Evolutionary conservation across 2,888 invertebrate species (phyloP).

Genomic region (Itoplectis maculator): DNA sequence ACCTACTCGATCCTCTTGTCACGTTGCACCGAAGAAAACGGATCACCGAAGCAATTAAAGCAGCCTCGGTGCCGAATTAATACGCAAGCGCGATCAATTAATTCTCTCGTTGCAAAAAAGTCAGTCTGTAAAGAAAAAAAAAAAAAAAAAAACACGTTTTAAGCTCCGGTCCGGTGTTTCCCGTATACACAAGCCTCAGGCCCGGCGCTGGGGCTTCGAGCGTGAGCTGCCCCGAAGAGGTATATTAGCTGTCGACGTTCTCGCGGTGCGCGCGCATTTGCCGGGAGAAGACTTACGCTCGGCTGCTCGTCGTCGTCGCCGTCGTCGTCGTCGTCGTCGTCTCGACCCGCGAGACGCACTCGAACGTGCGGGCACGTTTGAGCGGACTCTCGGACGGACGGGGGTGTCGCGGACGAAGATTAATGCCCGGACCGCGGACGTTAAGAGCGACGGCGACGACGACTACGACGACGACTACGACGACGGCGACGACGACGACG

Average conservation of each 20-base stretch:
- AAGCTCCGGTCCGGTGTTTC: slow-evolving; percentile 3
- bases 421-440: slow-evolving; percentile 64
- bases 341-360: slow-evolving; percentile 36
- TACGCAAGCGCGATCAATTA: too few relatives aligned
- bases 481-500: too few relatives aligned
- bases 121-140: neutral
- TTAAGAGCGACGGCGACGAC: slow-evolving; percentile 61
- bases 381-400: slow-evolving; percentile 51
- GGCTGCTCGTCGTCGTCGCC: slow-evolving; percentile 11
- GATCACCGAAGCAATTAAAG: too few relatives aligned
- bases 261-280: slow-evolving; percentile 47
- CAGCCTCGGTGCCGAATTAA: too few relatives aligned
- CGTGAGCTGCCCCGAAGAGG: slow-evolving; percentile 44
- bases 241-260: slow-evolving; percentile 57
- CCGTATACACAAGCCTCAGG: neutral
- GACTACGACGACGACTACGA: slow-evolving; percentile 36
- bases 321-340: neutral
- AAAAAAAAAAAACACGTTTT: too few relatives aligned
- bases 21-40: too few relatives aligned
- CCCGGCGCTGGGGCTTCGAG: slow-evolving; percentile 8
- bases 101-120: too few relatives aligned
- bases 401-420: slow-evolving; percentile 67
- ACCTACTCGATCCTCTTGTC: too few relatives aligned
- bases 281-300: slow-evolving; percentile 33
- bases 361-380: slow-evolving; percentile 51